These are phyloP conservation scores for Tragelaphus scriptus DNA, from an alignment of 2,113 vertebrate genomes.

Conservation along the genomic window DNA sequence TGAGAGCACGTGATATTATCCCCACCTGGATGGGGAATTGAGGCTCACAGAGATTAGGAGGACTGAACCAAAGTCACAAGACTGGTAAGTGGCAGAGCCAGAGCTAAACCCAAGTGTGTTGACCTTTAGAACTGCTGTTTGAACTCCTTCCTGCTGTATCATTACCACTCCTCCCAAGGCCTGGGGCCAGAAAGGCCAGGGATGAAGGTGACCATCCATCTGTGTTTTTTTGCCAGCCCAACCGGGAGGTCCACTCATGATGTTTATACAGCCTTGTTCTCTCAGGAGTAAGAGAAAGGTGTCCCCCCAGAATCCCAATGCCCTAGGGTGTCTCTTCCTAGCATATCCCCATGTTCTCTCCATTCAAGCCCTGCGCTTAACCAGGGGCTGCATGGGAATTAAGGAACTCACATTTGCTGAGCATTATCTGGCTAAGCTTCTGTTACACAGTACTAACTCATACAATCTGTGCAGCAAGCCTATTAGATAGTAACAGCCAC, in stretches of 20 bases:
- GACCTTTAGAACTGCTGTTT: background rate
- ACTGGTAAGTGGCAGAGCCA: background rate
- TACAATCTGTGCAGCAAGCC: background rate
- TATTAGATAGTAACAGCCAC: background rate
- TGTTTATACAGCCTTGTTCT: background rate
- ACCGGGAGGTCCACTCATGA: background rate
- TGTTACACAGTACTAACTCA: background rate
- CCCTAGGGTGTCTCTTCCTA: background rate
- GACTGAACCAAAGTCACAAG: slow-evolving; percentile 22
- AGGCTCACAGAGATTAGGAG: background rate
- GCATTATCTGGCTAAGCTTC: background rate
- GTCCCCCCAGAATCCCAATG: background rate
- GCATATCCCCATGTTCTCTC: background rate
- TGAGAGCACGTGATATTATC: background rate
- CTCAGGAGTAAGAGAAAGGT: background rate
- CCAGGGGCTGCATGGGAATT: background rate
- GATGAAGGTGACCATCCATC: background rate
- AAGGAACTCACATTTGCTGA: background rate
- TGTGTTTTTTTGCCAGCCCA: background rate
- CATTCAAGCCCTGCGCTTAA: background rate
- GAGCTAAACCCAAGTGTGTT: background rate
- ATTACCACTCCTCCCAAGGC: background rate
- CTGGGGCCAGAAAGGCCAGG: background rate
- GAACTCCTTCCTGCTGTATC: background rate
- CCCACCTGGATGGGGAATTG: background rate